A percentile compares a stretch with the other conserved stretches of the same genome.
Evolutionary conservation across 2,797 vertebrate genomes (phyloP).

Genomic region (Pagetopsis macropterus): DNA sequence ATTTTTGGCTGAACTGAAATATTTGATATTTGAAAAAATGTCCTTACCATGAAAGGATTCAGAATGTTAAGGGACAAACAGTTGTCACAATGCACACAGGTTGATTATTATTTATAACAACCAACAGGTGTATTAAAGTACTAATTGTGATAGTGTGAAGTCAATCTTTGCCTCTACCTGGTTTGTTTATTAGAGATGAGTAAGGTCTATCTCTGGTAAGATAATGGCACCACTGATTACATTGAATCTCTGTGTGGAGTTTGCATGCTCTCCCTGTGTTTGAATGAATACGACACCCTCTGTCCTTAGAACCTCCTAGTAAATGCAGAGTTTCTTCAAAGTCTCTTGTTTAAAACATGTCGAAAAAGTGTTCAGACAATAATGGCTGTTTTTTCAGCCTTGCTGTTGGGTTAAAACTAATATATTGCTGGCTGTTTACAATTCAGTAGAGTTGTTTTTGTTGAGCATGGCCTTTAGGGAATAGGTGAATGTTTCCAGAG

Average conservation of each 20-base stretch:
- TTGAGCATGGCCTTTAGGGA: not conserved
- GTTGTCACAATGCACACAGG: not conserved
- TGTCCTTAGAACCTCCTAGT: not conserved
- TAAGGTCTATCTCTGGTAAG: not conserved
- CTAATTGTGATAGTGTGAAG: not conserved
- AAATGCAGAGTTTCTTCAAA: not conserved
- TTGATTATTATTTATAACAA: not conserved
- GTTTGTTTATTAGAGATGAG: not conserved
- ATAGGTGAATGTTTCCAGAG: not conserved
- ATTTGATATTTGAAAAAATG: too few relatives aligned
- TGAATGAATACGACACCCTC: not conserved
- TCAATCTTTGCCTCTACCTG: slow-evolving; percentile 3
- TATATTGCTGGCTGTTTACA: not conserved
- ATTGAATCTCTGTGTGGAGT: not conserved
- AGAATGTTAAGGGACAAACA: not conserved
- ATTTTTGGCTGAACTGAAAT: too few relatives aligned
- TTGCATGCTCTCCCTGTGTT: not conserved
- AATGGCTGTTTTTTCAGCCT: not conserved
- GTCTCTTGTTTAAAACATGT: not conserved
- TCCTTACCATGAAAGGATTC: not conserved
- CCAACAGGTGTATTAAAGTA: not conserved
- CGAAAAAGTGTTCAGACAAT: not conserved
- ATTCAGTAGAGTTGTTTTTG: not conserved
- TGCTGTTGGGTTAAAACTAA: not conserved
- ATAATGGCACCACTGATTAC: not conserved